Percentiles rank a stretch among this genome's conserved stretches.
phyloP scores from a whole-genome alignment of 1,140 invertebrate species.

The Saxidomus purpurata region DNA sequence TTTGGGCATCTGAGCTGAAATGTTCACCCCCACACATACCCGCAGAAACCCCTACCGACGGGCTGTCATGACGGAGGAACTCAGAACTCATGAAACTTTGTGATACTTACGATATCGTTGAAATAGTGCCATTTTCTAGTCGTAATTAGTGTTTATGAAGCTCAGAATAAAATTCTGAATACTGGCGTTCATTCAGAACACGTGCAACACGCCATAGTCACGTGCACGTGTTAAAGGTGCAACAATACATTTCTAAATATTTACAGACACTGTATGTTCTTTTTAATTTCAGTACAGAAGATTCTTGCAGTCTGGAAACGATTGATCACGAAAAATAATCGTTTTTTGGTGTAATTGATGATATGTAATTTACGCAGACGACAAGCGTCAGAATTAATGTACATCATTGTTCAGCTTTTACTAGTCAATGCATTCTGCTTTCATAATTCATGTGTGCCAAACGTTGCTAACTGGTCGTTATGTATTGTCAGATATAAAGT shows the following conservation, averaged over 20 bases:
- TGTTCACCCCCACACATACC: slow-evolving; percentile 19
- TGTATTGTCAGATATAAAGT: slow-evolving; percentile 11
- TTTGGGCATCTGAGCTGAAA: slow-evolving; percentile 95
- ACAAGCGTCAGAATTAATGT: neutral
- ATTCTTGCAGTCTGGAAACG: neutral
- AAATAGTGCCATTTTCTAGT: neutral
- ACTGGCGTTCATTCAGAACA: neutral
- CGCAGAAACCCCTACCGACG: neutral
- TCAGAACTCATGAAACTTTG: neutral
- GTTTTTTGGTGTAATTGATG: neutral
- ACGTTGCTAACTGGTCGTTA: neutral
- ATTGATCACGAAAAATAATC: neutral
- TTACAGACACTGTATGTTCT: no score
- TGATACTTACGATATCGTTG: neutral
- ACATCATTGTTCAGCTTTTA: neutral
- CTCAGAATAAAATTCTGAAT: neutral
- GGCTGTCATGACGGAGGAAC: neutral
- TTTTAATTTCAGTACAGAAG: no score
- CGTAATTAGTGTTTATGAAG: neutral
- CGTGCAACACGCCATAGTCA: neutral
- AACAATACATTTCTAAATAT: neutral
- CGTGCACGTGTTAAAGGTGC: neutral
- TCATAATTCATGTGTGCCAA: slow-evolving; percentile 12
- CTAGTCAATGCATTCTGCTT: neutral
- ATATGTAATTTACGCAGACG: neutral